A percentile compares a stretch with the other conserved stretches of the same genome.
Conservation (phyloP, 2,797 vertebrate species). For the Gymnodraco acuticeps region DNA sequence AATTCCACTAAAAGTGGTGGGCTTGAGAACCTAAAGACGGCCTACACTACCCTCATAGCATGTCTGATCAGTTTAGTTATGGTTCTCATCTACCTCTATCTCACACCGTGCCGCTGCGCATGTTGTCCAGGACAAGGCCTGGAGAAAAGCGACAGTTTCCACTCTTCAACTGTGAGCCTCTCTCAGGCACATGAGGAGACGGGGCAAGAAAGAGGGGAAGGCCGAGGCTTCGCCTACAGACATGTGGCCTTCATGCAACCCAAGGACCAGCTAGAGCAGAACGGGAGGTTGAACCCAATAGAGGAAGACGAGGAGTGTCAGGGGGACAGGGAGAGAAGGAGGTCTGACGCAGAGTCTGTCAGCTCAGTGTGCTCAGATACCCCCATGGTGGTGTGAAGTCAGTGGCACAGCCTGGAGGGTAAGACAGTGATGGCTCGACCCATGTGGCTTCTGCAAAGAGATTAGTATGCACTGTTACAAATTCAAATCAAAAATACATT, state of each 20-base stretch:
- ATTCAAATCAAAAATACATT: background rate
- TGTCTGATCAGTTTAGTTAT: constrained; percentile 93
- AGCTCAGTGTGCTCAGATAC: constrained; percentile 95
- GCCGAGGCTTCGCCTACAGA: constrained; percentile 78
- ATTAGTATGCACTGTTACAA: background rate
- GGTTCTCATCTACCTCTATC: constrained; percentile 95
- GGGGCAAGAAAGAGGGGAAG: constrained; percentile 25
- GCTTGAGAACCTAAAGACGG: constrained; percentile 93
- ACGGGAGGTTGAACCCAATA: constrained; percentile 91
- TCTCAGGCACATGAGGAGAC: constrained; percentile 85
- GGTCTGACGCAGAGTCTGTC: constrained; percentile 91
- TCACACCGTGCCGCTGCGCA: constrained; percentile 93
- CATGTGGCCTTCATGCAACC: constrained; percentile 84
- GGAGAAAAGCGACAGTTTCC: constrained; percentile 87
- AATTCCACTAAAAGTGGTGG: constrained; percentile 88
- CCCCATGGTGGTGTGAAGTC: constrained; percentile 91
- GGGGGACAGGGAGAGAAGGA: constrained; percentile 83
- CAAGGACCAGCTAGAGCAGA: constrained; percentile 90
- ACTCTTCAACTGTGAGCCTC: constrained; percentile 91
- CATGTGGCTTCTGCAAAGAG: constrained; percentile 5
- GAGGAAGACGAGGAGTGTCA: constrained; percentile 81
- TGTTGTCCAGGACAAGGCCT: constrained; percentile 84
- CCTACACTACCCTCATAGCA: constrained; percentile 95
- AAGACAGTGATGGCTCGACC: background rate
- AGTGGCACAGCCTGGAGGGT: background rate